Evolutionary conservation across 2,113 vertebrate species (phyloP).

Genomic region (Microtus montanus): DNA sequence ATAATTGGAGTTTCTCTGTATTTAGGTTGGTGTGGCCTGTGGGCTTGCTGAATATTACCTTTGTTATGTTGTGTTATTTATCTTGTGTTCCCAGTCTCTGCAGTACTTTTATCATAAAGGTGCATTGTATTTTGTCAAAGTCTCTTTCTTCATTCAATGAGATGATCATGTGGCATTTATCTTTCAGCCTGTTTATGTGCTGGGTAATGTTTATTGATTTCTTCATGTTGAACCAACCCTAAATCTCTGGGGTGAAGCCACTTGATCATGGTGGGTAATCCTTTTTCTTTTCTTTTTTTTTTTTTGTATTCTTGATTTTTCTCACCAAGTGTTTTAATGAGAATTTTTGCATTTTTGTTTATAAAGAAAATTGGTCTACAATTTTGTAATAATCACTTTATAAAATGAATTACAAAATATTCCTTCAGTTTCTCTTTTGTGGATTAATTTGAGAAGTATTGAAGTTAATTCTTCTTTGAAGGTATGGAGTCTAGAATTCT

Average conservation of each 20-base stretch:
- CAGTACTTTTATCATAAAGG: not conserved
- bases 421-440: not conserved
- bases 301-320: not conserved
- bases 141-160: not conserved
- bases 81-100: not conserved
- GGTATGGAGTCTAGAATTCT: not conserved
- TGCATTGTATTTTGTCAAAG: not conserved
- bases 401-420: not conserved
- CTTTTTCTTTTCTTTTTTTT: not conserved
- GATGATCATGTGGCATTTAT: not conserved
- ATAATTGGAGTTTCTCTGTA: not conserved
- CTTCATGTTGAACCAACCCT: not conserved
- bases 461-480: not conserved
- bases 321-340: not conserved
- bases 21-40: not conserved
- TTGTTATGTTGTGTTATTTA: not conserved
- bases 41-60: not conserved
- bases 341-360: not conserved
- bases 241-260: not conserved
- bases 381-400: not conserved
- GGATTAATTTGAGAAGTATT: not conserved
- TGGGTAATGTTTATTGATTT: not conserved
- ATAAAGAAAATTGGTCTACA: not conserved
- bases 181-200: not conserved
- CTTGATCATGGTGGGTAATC: not conserved